phyloP scores from a whole-genome alignment of 1,140 invertebrate genomes.

The Vanessa atalanta region DNA sequence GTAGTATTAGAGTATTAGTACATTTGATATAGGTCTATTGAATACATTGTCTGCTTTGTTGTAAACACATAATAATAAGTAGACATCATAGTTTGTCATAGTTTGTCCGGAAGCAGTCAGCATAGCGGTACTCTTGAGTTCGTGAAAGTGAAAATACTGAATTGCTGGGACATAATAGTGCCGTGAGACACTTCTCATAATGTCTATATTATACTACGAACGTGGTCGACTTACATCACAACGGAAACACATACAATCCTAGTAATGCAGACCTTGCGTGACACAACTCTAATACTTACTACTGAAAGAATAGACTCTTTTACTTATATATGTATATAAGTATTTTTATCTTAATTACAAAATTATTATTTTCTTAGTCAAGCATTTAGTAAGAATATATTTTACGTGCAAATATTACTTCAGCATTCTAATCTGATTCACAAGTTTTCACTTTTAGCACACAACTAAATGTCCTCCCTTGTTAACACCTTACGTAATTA shows the following conservation, averaged over 20 bases:
- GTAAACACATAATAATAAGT: neutral
- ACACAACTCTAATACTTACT: slow-evolving; percentile 11
- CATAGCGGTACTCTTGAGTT: slow-evolving; percentile 27
- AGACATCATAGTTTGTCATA: slow-evolving; percentile 7
- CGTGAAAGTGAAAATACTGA: slow-evolving; percentile 68
- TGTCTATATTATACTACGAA: slow-evolving; percentile 52
- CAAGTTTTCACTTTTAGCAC: slow-evolving; percentile 77
- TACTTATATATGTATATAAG: neutral
- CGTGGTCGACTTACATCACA: slow-evolving; percentile 55
- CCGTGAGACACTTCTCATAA: slow-evolving; percentile 67
- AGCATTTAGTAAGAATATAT: slow-evolving; percentile 1
- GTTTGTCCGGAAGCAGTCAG: slow-evolving; percentile 37
- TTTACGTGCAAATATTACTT: slow-evolving; percentile 27
- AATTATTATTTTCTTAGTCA: neutral
- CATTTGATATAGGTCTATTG: too few relatives aligned
- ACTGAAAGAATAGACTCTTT: too few relatives aligned
- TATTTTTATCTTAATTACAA: neutral
- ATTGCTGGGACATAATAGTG: slow-evolving; percentile 56
- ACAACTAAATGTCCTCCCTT: slow-evolving; percentile 54
- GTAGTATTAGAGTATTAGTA: too few relatives aligned
- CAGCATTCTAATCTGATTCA: slow-evolving; percentile 55
- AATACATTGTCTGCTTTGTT: neutral
- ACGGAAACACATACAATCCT: slow-evolving; percentile 46
- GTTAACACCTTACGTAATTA: slow-evolving; percentile 60
- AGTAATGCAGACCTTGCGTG: slow-evolving; percentile 33